Evolutionary conservation across 2,888 invertebrate genomes (phyloP).

Genomic region (Hipparchia sbordonii): DNA sequence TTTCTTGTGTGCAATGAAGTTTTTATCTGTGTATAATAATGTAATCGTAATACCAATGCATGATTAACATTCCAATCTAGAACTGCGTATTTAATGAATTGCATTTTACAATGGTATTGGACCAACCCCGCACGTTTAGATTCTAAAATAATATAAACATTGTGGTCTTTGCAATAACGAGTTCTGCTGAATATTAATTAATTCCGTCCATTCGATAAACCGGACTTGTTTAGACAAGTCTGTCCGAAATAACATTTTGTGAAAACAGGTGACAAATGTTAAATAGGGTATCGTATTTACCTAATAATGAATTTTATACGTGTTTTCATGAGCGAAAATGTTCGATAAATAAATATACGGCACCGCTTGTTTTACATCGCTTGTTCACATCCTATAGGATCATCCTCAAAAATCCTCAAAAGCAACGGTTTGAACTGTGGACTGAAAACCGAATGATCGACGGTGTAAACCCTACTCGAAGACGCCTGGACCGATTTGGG

Average conservation of each 20-base stretch:
- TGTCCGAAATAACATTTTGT: slow-evolving; percentile 12
- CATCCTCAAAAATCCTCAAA: too few species aligned
- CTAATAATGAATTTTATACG: background rate
- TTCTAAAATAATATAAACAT: slow-evolving; percentile 31
- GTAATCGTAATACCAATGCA: background rate
- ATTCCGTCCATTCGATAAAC: slow-evolving; percentile 12
- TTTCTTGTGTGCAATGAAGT: too few species aligned
- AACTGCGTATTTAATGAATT: slow-evolving; percentile 2
- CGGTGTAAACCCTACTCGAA: too few species aligned
- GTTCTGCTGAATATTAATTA: slow-evolving; percentile 23
- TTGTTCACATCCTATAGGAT: too few species aligned
- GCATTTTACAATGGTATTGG: slow-evolving; percentile 15
- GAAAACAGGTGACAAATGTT: slow-evolving; percentile 19
- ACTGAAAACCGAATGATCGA: too few species aligned
- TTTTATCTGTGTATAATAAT: background rate
- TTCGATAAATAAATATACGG: background rate
- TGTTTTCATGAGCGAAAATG: background rate
- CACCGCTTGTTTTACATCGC: background rate
- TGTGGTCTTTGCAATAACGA: slow-evolving; percentile 28
- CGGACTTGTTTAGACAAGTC: slow-evolving; percentile 15
- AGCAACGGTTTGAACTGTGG: too few species aligned
- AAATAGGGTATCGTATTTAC: slow-evolving; percentile 12
- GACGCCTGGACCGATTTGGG: too few species aligned
- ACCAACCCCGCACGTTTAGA: slow-evolving; percentile 5
- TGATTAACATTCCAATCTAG: background rate